A percentile compares a stretch with the other conserved stretches of the same genome.
phyloP scores from a whole-genome alignment of 2,888 invertebrate species.

The Bombylius discolor region DNA sequence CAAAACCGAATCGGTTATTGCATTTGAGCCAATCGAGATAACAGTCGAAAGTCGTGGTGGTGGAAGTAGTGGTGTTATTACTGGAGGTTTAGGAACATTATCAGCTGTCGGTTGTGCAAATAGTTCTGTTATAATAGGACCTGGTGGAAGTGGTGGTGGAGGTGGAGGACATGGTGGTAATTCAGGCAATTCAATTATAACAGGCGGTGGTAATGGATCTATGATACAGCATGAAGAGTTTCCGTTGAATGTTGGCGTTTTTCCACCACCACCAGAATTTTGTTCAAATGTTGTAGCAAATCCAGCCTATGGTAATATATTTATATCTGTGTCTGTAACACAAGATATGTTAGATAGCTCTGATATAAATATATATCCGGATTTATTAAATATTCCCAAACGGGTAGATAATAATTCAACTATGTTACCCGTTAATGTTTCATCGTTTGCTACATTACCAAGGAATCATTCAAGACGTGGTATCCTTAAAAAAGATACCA shows the following conservation, averaged over 20 bases:
- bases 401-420: constrained; percentile 32
- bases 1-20: constrained; percentile 40
- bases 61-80: constrained; percentile 25
- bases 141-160: not conserved
- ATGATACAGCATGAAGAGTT: constrained; percentile 29
- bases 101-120: constrained; percentile 2
- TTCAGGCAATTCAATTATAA: constrained; percentile 1
- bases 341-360: constrained; percentile 52
- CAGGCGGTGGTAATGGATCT: constrained; percentile 1
- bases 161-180: not conserved
- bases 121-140: constrained; percentile 10
- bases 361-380: constrained; percentile 61
- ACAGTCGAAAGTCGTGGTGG: constrained; percentile 41
- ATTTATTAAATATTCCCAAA: constrained; percentile 59
- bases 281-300: constrained; percentile 37
- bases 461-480: constrained; percentile 34
- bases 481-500: constrained; percentile 31
- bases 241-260: constrained; percentile 38
- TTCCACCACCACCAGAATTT: constrained; percentile 47
- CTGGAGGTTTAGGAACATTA: constrained; percentile 21
- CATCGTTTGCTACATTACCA: constrained; percentile 39
- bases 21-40: constrained; percentile 48
- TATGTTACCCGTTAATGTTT: constrained; percentile 26
- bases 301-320: constrained; percentile 50
- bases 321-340: constrained; percentile 67